Base-by-base conservation (phyloP, 2,113 vertebrate genomes). In the Cnemophilus loriae region DNA sequence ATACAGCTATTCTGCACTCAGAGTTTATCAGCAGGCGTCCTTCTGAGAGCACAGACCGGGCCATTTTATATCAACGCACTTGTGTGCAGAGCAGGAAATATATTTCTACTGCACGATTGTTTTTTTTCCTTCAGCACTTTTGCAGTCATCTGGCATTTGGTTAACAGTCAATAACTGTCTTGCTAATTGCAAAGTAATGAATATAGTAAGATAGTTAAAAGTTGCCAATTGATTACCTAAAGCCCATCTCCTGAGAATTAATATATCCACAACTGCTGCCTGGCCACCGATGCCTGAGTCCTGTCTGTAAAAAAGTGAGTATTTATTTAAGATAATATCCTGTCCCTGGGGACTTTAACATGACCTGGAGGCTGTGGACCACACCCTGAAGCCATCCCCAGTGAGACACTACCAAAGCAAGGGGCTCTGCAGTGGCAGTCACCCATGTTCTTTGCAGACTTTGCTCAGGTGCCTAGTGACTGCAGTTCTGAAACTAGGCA, bases 131-230 rank as follows among this genome's bases (percentile, higher is more conserved):
- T 87, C 70, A 92, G 61, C 30, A 46, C 52, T 88, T 95, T 76
- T 2, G 9, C 57, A 65, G 68, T 57, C 27, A 35, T 67, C 64
- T 87, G 41, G 70, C 42, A 46, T 84, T 96, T 95, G 60, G 28
- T 64, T 88, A 93, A 87, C 49, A 79, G 46, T 77, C 81, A 90
- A 46, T 89, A 84, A 56, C 46, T 70, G 56, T 52, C 84, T 87
- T 63, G 50, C 84, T 87, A 91, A 84, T 68, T 95, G 81, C 46
- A 78, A 87, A 78, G 30, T 65, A 91, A 76, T 74, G 49, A 91
- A 84, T 94, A 79, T 6, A 69, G 17, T 82, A 84, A 56, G 70
- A 89, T n/a, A 76, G 86, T 69, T 89, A 95, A 77, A 89, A 93
- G 89, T 89, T 52, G 74, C 17, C 67, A 84, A 71, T 21, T 79